phyloP scores from a whole-genome alignment of 1,140 invertebrate species.

The Drosophila leontia region DNA sequence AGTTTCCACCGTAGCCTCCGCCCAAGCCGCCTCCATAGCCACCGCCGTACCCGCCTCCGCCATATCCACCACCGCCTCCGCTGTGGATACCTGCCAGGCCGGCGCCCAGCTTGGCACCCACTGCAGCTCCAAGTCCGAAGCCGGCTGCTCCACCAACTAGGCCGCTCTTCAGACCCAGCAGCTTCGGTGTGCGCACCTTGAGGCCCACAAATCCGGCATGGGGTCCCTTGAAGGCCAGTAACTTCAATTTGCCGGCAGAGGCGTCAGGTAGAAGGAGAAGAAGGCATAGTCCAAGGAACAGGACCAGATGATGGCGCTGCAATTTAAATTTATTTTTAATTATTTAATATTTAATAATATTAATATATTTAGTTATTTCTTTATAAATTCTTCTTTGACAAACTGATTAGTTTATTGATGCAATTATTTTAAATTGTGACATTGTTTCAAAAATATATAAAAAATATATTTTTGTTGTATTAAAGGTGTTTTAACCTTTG shows the following conservation, averaged over 20 bases:
- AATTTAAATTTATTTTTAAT: neutral
- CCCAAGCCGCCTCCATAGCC: constrained; percentile 45
- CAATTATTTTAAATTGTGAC: no score
- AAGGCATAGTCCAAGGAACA: constrained; percentile 47
- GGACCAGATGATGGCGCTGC: constrained; percentile 22
- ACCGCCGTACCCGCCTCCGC: constrained; percentile 46
- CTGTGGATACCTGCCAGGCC: constrained; percentile 7
- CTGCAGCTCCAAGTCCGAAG: constrained; percentile 45
- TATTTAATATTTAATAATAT: no score
- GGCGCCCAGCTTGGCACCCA: constrained; percentile 32
- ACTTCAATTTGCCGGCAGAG: constrained; percentile 59
- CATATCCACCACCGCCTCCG: constrained; percentile 38
- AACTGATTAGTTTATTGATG: no score
- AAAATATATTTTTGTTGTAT: no score
- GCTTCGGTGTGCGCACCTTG: constrained; percentile 63
- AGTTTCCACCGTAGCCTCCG: constrained; percentile 28
- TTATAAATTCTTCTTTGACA: no score
- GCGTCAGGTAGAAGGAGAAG: constrained; percentile 28
- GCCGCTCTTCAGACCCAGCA: constrained; percentile 64
- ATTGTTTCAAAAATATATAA: no score
- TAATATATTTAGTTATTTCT: no score
- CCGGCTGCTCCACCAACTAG: constrained; percentile 49
- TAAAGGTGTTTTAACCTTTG: neutral
- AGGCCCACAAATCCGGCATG: constrained; percentile 61
- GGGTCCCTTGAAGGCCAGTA: constrained; percentile 74